Evolutionary conservation across 2,888 invertebrate genomes (phyloP).

Genomic region (Linnaemya vulpina): DNA sequence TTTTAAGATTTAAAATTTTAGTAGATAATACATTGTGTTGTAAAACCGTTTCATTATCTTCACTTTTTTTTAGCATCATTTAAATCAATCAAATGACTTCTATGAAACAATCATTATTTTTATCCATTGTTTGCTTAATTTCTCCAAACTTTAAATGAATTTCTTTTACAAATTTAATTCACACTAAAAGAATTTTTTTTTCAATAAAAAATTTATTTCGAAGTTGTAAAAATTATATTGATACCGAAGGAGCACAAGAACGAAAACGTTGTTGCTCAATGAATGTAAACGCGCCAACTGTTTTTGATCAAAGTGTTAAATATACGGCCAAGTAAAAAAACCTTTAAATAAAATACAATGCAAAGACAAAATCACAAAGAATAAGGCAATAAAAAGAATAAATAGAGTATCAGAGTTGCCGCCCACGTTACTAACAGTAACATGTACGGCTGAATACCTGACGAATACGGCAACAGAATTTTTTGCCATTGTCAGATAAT

Average conservation of each 20-base stretch:
- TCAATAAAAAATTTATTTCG: constrained; percentile 24
- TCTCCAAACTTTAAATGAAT: not conserved
- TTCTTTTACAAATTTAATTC: constrained; percentile 21
- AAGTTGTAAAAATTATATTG: constrained; percentile 33
- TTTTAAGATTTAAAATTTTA: not conserved
- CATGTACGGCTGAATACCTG: no score
- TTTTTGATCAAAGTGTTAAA: constrained; percentile 61
- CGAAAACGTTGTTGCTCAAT: constrained; percentile 46
- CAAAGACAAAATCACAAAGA: constrained; percentile 24
- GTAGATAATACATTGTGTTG: not conserved
- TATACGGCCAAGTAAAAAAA: constrained; percentile 47
- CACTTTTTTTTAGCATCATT: not conserved
- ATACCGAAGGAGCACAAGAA: constrained; percentile 11
- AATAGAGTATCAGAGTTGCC: constrained; percentile 3
- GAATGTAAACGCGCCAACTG: constrained; percentile 68
- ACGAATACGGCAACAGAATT: no score
- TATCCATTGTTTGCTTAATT: not conserved
- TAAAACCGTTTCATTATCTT: not conserved
- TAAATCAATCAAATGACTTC: not conserved
- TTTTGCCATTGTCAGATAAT: not conserved
- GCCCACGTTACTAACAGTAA: no score
- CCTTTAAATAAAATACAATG: constrained; percentile 22
- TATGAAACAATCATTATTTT: not conserved
- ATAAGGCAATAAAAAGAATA: constrained; percentile 36
- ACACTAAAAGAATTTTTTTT: constrained; percentile 7